Evolutionary conservation across 2,888 invertebrate genomes (phyloP), one percentile per base, ranked within the genome.

Genomic region (Crocallis elinguaria): DNA sequence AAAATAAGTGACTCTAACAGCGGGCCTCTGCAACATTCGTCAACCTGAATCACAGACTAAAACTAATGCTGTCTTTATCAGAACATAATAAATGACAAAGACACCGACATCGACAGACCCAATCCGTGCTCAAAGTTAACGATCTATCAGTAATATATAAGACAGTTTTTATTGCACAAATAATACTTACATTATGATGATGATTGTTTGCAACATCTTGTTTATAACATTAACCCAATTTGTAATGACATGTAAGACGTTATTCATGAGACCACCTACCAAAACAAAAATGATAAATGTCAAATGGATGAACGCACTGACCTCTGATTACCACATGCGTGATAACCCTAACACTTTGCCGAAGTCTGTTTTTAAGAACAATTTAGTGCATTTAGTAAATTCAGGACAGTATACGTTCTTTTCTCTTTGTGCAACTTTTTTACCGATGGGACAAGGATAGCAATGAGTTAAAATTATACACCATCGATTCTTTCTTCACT

Each of bases 241-340:
- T 41, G 45, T 52, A 52, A 39, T 52, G 45, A 45, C 41, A 25
- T 52, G 39, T 52, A 52, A 52, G 51, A 45, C 12, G 39, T 52
- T 52, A 45, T 36, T 46, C 46, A 52, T 52, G 52, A 46, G 52
- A 52, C 52, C 52, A 52, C 52, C 46, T 30, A 52, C 46, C 32
- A 11, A 1, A 27, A 27, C n/a, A 19, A 19, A 45, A 46, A 42
- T 46, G 52, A 52, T 52, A 37, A 52, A 52, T 52, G 46, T 41
- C 29, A 30, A 36, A 21, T 30, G 23, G n/a, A 50, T 5, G 41
- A 49, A 35, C 35, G 16, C 25, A 21, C 14, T 23, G 45, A 46
- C 41, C 39, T 50, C 32, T 33, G 37, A 44, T 50, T 45, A 29
- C 45, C 35, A 35, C 6, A 46, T 1, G 13, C 11, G 35, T 36